phyloP scores from a whole-genome alignment of 1,140 invertebrate species.

The Brachionus plicatilis region DNA sequence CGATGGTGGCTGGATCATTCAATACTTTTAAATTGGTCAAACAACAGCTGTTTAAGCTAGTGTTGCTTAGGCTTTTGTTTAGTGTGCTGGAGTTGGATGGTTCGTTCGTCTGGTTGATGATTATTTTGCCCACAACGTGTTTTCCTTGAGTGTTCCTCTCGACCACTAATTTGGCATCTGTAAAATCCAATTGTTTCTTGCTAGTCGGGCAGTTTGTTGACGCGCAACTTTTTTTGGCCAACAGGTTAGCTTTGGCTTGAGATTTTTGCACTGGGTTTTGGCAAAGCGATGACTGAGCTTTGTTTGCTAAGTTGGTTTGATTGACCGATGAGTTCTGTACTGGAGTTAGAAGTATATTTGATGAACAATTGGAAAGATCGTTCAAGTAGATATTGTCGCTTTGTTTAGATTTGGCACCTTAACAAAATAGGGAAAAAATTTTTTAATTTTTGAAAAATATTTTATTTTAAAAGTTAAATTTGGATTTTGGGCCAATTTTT shows the following conservation, averaged over 20 bases:
- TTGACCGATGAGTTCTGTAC: neutral
- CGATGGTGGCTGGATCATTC: neutral
- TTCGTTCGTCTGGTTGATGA: neutral
- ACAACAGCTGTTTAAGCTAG: neutral
- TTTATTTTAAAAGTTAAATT: too few species aligned
- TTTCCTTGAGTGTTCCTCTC: slow-evolving; percentile 28
- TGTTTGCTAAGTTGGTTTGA: neutral
- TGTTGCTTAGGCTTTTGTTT: neutral
- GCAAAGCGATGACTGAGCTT: neutral
- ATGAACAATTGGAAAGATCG: neutral
- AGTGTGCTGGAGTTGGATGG: neutral
- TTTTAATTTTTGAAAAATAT: too few species aligned
- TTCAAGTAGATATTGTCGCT: neutral
- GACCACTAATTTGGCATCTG: slow-evolving; percentile 1
- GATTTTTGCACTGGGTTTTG: neutral
- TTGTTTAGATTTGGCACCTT: neutral
- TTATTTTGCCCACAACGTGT: slow-evolving; percentile 18
- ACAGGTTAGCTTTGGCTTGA: neutral
- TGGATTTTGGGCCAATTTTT: neutral
- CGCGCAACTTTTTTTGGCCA: neutral
- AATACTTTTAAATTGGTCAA: neutral
- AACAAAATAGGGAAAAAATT: too few species aligned
- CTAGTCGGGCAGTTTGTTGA: neutral
- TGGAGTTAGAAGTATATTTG: neutral
- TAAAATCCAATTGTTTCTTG: neutral